A percentile compares a stretch with the other conserved stretches of the same genome.
phyloP scores from a whole-genome alignment of 2,888 invertebrate genomes.

The Heliconius sara region DNA sequence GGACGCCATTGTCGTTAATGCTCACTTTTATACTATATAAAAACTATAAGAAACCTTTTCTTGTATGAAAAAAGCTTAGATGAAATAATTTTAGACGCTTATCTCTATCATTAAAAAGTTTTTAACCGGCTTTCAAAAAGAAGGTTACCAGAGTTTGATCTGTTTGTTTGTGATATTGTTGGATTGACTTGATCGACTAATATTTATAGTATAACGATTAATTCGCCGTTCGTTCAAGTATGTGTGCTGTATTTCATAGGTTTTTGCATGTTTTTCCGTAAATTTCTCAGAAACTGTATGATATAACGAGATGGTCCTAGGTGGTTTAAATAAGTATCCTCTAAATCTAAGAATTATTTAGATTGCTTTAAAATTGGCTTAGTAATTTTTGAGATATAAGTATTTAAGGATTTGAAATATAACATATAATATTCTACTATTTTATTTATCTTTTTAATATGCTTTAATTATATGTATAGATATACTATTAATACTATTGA shows the following conservation, averaged over 20 bases:
- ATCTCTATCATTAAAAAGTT: neutral
- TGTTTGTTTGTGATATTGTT: neutral
- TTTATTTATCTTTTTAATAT: too few species aligned
- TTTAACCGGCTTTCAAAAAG: neutral
- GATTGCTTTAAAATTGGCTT: neutral
- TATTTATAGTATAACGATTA: too few species aligned
- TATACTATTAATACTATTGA: neutral
- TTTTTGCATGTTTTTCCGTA: neutral
- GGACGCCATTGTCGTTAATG: slow-evolving; percentile 25
- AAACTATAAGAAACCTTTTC: neutral
- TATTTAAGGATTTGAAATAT: too few species aligned
- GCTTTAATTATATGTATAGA: neutral
- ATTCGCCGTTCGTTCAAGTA: too few species aligned
- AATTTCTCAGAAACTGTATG: neutral
- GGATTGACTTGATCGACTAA: too few species aligned
- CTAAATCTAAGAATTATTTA: neutral
- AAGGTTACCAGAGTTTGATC: neutral
- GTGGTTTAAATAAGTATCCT: neutral
- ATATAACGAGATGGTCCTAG: neutral
- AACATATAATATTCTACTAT: neutral
- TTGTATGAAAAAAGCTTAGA: neutral
- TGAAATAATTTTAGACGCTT: neutral
- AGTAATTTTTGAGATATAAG: neutral
- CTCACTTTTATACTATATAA: neutral
- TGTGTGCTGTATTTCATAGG: neutral